Conservation (phyloP, 1,140 invertebrate genomes). For the Batillaria attramentaria region DNA sequence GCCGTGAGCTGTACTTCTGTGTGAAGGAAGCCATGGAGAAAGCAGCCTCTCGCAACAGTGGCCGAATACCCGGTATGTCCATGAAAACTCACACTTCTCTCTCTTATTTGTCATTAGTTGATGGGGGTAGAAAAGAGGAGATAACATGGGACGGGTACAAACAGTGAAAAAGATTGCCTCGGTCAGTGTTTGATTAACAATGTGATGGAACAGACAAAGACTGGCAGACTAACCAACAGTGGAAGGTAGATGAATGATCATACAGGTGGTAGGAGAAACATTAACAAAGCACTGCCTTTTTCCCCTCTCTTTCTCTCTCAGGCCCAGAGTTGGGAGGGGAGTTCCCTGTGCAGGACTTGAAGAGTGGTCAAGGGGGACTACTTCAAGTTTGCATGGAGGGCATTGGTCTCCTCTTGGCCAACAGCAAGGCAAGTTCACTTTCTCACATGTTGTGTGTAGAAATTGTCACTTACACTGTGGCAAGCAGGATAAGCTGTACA, state of each 20-base stretch:
- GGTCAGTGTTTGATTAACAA: too few relatives aligned
- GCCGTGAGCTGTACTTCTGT: constrained; percentile 97
- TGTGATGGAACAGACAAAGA: too few relatives aligned
- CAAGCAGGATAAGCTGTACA: not conserved
- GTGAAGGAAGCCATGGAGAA: constrained; percentile 99
- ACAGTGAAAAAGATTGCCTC: too few relatives aligned
- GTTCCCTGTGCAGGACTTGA: constrained; percentile 98
- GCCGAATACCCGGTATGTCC: constrained; percentile 80
- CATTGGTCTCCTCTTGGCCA: constrained; percentile 96
- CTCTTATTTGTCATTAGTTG: too few relatives aligned
- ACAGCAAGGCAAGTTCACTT: constrained; percentile 91
- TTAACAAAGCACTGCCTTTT: not conserved
- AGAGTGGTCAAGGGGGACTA: constrained; percentile 95
- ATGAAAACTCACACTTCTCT: too few relatives aligned
- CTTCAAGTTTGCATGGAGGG: constrained; percentile 99
- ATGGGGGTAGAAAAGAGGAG: too few relatives aligned
- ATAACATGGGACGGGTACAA: too few relatives aligned
- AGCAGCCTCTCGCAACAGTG: constrained; percentile 87
- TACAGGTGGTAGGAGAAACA: not conserved
- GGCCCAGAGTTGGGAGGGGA: constrained; percentile 92
- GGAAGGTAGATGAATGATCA: not conserved
- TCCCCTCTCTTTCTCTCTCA: too few relatives aligned
- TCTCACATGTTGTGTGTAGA: not conserved
- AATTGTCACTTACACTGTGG: not conserved
- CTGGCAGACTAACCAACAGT: not conserved